Evolutionary conservation across 2,797 vertebrate genomes (phyloP).

Genomic region (Odontamblyopus rebecca): DNA sequence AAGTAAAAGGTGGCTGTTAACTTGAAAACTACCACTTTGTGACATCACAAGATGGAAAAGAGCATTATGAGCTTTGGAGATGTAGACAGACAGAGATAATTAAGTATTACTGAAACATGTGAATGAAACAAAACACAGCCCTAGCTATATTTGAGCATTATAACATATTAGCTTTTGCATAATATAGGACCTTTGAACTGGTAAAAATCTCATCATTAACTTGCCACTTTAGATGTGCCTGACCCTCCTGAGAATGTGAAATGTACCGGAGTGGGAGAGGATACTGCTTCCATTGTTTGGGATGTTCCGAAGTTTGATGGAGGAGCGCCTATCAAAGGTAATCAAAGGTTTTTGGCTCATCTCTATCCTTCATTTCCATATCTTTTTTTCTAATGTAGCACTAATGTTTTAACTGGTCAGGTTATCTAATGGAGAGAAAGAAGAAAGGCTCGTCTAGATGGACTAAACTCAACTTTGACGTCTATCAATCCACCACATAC

Average conservation of each 20-base stretch:
- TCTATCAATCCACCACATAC: constrained; percentile 78
- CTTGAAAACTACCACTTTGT: no score
- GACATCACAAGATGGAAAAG: no score
- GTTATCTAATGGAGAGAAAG: constrained; percentile 91
- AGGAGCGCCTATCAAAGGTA: constrained; percentile 85
- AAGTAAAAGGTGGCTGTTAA: no score
- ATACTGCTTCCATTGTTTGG: constrained; percentile 83
- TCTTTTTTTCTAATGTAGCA: background rate
- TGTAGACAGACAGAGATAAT: no score
- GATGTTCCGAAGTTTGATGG: constrained; percentile 85
- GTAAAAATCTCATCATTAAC: constrained; percentile 6
- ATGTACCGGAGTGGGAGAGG: constrained; percentile 84
- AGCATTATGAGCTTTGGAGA: no score
- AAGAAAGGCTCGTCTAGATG: constrained; percentile 91
- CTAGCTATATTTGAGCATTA: no score
- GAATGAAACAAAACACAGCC: no score
- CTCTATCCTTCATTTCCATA: background rate
- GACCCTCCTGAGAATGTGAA: constrained; percentile 85
- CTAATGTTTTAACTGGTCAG: constrained; percentile 56
- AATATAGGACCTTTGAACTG: no score
- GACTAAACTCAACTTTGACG: constrained; percentile 93
- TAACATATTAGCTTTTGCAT: no score
- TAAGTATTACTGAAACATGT: no score
- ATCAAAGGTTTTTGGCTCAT: background rate
- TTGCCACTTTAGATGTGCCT: constrained; percentile 80